Evolutionary conservation across 2,797 vertebrate genomes (phyloP), one percentile per base, ranked within the genome.

Genomic region (Hypotaenidia okinawae): DNA sequence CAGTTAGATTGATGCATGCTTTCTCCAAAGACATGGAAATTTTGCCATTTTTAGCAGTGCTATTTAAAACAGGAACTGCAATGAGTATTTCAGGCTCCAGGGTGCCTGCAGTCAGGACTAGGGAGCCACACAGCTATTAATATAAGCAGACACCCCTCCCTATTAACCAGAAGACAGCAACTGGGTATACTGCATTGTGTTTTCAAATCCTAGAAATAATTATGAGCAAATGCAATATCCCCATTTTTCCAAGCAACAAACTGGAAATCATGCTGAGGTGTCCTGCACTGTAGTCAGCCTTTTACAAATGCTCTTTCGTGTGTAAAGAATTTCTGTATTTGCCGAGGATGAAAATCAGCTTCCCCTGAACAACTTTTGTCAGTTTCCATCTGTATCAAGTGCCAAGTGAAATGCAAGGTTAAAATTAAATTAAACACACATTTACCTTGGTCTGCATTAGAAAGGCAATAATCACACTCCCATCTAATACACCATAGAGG

Each of bases 41-140:
- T 79, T 84, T 87, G 69, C 92, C 87, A 69, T 94, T 96, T 97
- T 96, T 95, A 96, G 95, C 74, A 83, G 58, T 57, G 84, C 86
- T 93, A 95, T 96, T 95, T 97, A 95, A 95, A 96, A 85, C 81
- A 92, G 62, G 35, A 89, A 82, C 75, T 85, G 84, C 84, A 90
- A 55, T 3, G 68, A 59, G 78, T 94, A 95, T 95, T 95, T 96
- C 62, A 75, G 72, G 81, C 78, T 95, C 81, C 91, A 84, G 90
- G 79, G 70, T 90, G 88, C 93, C 88, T 85, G 91, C 72, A 90
- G 77, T 83, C 67, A 96, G 87, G 90, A 77, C 84, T 66, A 75
- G 27, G 54, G 84, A 96, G 68, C 85, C 72, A 89, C 72, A 87
- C 14, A 75, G 45, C 64, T 72, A 74, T 61, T 73, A 28, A 6